A percentile compares a stretch with the other conserved stretches of the same genome.
Conservation (phyloP, 1,140 invertebrate species). For the Drosophila dunni region DNA sequence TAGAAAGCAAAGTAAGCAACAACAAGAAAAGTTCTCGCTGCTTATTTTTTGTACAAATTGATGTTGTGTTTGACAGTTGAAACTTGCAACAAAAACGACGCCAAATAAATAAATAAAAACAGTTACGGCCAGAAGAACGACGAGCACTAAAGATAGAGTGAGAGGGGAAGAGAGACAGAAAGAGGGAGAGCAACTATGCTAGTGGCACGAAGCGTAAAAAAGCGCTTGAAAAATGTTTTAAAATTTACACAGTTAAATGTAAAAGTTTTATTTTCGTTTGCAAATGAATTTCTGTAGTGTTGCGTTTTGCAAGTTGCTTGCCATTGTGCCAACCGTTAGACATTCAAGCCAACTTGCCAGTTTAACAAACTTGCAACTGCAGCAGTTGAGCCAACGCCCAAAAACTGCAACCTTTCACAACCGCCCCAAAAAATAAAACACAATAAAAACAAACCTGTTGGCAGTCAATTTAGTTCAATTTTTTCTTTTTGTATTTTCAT, state of each 20-base stretch:
- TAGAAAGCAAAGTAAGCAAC: slow-evolving; percentile 42
- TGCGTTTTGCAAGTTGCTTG: slow-evolving; percentile 63
- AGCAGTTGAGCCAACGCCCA: slow-evolving; percentile 33
- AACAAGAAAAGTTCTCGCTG: slow-evolving; percentile 69
- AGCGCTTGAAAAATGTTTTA: slow-evolving; percentile 59
- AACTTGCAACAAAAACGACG: slow-evolving; percentile 80
- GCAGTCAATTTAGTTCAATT: slow-evolving; percentile 66
- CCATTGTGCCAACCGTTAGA: slow-evolving; percentile 59
- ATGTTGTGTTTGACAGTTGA: slow-evolving; percentile 84
- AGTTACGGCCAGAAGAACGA: slow-evolving; percentile 24
- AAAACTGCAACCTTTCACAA: slow-evolving; percentile 31
- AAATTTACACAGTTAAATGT: slow-evolving; percentile 81
- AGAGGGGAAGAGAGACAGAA: neutral
- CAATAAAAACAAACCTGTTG: slow-evolving; percentile 52
- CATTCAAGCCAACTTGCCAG: slow-evolving; percentile 40
- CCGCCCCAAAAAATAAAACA: slow-evolving; percentile 16
- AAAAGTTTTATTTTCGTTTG: slow-evolving; percentile 82
- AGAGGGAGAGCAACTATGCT: neutral
- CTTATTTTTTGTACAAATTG: slow-evolving; percentile 83
- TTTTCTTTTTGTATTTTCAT: slow-evolving; percentile 27
- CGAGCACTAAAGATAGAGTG: neutral
- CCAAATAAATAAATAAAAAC: slow-evolving; percentile 76
- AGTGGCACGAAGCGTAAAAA: slow-evolving; percentile 35
- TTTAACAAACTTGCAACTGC: slow-evolving; percentile 23
- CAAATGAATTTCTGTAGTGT: slow-evolving; percentile 71